Conservation (phyloP, 1,140 invertebrate genomes). For the Drosophila simulans region DNA sequence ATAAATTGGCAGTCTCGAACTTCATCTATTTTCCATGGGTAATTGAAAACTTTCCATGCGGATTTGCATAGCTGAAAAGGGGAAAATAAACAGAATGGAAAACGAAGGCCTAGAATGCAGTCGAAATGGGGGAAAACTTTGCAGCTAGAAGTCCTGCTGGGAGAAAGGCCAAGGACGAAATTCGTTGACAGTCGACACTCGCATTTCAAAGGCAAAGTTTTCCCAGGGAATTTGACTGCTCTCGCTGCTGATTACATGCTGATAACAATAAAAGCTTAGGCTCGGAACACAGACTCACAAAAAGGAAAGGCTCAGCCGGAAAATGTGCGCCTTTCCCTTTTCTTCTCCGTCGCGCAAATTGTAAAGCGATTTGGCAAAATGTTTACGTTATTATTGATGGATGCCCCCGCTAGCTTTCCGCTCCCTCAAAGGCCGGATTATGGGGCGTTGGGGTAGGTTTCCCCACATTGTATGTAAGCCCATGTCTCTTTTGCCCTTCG, state of each 20-base stretch:
- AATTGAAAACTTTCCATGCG: conserved; percentile 46
- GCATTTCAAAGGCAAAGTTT: conserved; percentile 45
- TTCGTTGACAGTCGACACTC: conserved; percentile 51
- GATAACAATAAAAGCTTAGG: conserved; percentile 59
- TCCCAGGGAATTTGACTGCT: conserved; percentile 18
- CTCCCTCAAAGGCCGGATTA: conserved; percentile 5
- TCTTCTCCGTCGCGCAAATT: conserved; percentile 51
- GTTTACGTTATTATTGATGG: conserved; percentile 77
- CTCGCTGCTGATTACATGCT: conserved; percentile 56
- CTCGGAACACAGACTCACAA: conserved; percentile 18
- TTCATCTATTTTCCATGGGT: conserved; percentile 43
- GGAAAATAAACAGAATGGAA: conserved; percentile 13
- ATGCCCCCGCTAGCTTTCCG: not conserved
- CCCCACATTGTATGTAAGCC: conserved; percentile 15
- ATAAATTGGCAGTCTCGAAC: conserved; percentile 36
- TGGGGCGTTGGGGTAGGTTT: not conserved
- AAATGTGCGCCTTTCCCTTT: conserved; percentile 38
- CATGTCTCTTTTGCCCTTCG: conserved; percentile 48
- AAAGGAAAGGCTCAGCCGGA: conserved; percentile 35
- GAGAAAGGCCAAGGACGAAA: conserved; percentile 12
- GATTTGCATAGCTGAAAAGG: conserved; percentile 37
- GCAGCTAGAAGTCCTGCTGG: conserved; percentile 26
- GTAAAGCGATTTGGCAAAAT: conserved; percentile 76
- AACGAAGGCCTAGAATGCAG: conserved; percentile 26
- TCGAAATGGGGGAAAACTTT: conserved; percentile 30